A percentile compares a stretch with the other conserved stretches of the same genome.
Evolutionary conservation across 35 echinoderm and acorn worm species (phyloP).

Genomic region (Acanthaster planci): DNA sequence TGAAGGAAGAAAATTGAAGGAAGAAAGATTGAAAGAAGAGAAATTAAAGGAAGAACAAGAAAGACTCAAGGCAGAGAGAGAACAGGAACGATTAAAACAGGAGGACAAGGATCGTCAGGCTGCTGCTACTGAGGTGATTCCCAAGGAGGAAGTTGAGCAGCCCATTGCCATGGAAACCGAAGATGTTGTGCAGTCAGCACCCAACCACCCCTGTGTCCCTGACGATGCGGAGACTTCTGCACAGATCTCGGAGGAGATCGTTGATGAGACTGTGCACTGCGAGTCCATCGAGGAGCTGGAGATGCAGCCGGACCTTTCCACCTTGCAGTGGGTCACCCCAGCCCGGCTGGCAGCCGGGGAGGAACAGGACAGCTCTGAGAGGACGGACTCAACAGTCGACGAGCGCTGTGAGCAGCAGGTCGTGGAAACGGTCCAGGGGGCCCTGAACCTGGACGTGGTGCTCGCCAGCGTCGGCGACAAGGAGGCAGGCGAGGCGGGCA

Average conservation of each 20-base stretch:
- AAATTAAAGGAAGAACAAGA: not conserved
- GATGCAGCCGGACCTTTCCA: not conserved
- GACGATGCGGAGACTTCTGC: slow-evolving; percentile 5
- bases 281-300: slow-evolving; percentile 27
- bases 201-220: not conserved
- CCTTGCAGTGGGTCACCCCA: slow-evolving; percentile 10
- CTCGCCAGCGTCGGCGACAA: slow-evolving; percentile 50
- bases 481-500: slow-evolving; percentile 11
- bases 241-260: slow-evolving; percentile 37
- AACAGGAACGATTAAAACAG: not conserved
- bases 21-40: not conserved
- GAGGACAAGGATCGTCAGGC: not conserved
- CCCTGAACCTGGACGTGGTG: slow-evolving; percentile 64
- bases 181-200: not conserved
- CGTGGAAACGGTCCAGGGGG: slow-evolving; percentile 18
- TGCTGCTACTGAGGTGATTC: not conserved
- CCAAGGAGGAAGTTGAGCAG: slow-evolving; percentile 14
- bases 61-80: not conserved
- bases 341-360: slow-evolving; percentile 32
- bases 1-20: slow-evolving; percentile 9
- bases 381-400: not conserved
- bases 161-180: slow-evolving; percentile 4
- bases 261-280: slow-evolving; percentile 27
- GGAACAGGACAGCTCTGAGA: slow-evolving; percentile 37
- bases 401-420: slow-evolving; percentile 44